phyloP scores from a whole-genome alignment of 2,888 invertebrate species.

The Cyclophora albipunctata region DNA sequence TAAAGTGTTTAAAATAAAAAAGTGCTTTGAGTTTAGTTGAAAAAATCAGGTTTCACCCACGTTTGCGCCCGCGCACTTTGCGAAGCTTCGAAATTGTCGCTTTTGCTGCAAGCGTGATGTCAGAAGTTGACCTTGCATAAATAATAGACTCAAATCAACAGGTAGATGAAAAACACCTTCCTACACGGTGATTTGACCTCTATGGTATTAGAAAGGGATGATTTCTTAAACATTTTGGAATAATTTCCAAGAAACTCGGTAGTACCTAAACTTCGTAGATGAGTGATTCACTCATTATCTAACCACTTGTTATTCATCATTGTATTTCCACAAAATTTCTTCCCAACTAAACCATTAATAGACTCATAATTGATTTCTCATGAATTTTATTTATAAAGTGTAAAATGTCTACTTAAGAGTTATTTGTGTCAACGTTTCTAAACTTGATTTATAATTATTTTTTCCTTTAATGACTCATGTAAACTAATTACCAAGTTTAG shows the following conservation, averaged over 20 bases:
- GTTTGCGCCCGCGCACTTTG: slow-evolving; percentile 24
- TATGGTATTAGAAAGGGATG: no score
- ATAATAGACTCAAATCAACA: background rate
- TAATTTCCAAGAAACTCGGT: no score
- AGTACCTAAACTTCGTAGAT: no score
- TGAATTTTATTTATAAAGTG: background rate
- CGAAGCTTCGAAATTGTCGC: slow-evolving; percentile 27
- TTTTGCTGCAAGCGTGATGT: slow-evolving; percentile 29
- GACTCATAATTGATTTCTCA: background rate
- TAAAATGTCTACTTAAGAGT: slow-evolving; percentile 7
- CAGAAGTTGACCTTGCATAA: slow-evolving; percentile 20
- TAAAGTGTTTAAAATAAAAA: slow-evolving; percentile 13
- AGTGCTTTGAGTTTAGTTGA: background rate
- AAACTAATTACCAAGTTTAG: slow-evolving; percentile 17
- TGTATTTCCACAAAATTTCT: no score
- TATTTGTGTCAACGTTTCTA: slow-evolving; percentile 23
- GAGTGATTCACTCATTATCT: no score
- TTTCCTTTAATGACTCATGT: slow-evolving; percentile 28
- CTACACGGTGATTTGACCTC: no score
- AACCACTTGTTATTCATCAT: no score
- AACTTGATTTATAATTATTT: slow-evolving; percentile 20
- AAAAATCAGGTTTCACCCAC: slow-evolving; percentile 26
- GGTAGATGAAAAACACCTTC: no score
- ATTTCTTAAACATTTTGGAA: no score
- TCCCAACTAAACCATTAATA: background rate